Base-by-base conservation (phyloP, 2,113 vertebrate species). In the Pycnonotus jocosus region DNA sequence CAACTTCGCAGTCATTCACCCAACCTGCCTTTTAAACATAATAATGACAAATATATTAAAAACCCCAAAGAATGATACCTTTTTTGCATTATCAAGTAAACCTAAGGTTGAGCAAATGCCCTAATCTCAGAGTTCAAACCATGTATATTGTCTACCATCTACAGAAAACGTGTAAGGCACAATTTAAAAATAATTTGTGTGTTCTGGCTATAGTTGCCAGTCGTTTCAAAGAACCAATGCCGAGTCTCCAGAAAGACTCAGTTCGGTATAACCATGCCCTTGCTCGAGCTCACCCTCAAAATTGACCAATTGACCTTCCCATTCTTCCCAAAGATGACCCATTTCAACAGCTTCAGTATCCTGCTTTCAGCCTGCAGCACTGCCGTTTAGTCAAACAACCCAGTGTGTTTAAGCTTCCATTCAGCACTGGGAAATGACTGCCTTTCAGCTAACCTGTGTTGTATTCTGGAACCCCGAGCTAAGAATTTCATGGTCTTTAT, bases 401-500 rank as follows among this genome's bases (percentile, higher is more conserved):
- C 25, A 33, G 38, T 25, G 42, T 45, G 33, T 73, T 35, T 40
- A 47, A 51, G 10, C 35, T 77, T 66, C 51, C 66, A 74, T 27
- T 87, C 51, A 64, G 62, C 62, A 17, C 11, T 5, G 4, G 84
- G 58, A 87, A 87, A 77, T 28, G 11, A 72, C n/a, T n/a, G 62
- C 38, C 58, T 80, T 91, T 80, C 81, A 82, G 45, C 68, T 89
- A 82, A 70, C 11, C 17, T 12, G 2, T 30, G 57, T 3, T 54
- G 60, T 48, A 72, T 70, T 64, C 71, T 33, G 28, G 47, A 89
- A 77, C 33, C 54, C 44, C 7, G 6, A 73, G 71, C 62, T 76
- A 84, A 45, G 81, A 73, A 93, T 93, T 84, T 95, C 70, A 94
- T 18, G 85, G 84, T 88, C 35, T 91, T 87, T 66, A 90, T 71